These are phyloP conservation scores for Ctena decussata DNA, from an alignment of 2,888 invertebrate genomes.

Conservation along the genomic window DNA sequence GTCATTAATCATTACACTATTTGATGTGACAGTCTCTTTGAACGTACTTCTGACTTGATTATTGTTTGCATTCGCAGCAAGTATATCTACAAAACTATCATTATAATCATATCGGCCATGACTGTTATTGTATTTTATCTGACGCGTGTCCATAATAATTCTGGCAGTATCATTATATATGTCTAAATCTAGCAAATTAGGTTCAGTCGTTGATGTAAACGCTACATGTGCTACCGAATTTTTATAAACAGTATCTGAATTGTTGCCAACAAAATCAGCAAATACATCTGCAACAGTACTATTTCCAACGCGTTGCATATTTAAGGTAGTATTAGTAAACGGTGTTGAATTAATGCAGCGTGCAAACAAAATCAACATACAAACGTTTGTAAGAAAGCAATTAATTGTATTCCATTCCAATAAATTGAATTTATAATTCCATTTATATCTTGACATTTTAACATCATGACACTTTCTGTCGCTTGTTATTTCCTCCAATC, in stretches of 20 bases:
- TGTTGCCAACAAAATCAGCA: neutral
- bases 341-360: neutral
- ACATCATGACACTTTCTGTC: neutral
- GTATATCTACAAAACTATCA: too few relatives aligned
- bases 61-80: too few relatives aligned
- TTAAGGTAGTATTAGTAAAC: neutral
- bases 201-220: neutral
- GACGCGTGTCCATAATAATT: too few relatives aligned
- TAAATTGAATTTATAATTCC: neutral
- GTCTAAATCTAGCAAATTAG: neutral
- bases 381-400: neutral
- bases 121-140: too few relatives aligned
- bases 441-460: conserved; percentile 11
- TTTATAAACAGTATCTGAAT: neutral
- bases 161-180: too few relatives aligned
- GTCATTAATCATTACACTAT: too few relatives aligned
- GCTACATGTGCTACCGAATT: neutral
- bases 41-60: too few relatives aligned
- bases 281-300: neutral
- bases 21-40: too few relatives aligned
- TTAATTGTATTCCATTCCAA: neutral
- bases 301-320: neutral
- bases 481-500: neutral
- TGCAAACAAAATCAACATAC: neutral
- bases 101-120: too few relatives aligned